A percentile compares a stretch with the other conserved stretches of the same genome.
These are phyloP conservation scores for Odocoileus virginianus DNA, from an alignment of 2,113 vertebrate genomes.

Conservation along the genomic window DNA sequence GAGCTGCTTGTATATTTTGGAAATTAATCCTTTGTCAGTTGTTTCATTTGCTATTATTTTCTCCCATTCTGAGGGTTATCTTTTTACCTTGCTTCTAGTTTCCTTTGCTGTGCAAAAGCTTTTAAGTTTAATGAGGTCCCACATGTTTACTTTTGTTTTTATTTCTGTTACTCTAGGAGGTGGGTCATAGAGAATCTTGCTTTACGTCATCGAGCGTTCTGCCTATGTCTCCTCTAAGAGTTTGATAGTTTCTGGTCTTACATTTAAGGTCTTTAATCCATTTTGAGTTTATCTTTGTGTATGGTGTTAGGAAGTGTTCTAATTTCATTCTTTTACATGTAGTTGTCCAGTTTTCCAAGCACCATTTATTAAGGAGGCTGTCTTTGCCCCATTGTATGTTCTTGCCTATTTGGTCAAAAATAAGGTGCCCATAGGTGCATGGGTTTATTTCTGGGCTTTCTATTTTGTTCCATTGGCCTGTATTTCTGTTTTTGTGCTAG, in stretches of 20 bases:
- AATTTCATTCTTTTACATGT: background rate
- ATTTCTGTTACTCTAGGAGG: background rate
- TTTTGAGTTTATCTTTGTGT: background rate
- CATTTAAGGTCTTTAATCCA: background rate
- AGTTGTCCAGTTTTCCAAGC: background rate
- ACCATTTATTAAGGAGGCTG: background rate
- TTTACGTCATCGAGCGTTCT: background rate
- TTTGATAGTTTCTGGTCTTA: background rate
- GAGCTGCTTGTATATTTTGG: background rate
- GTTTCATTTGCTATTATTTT: background rate
- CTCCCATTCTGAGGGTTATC: background rate
- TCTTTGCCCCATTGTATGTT: background rate
- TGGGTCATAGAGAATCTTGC: background rate
- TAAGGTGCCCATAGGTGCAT: background rate
- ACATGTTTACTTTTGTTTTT: background rate
- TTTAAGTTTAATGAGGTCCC: background rate
- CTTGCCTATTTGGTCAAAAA: background rate
- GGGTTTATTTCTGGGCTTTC: background rate
- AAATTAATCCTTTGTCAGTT: background rate
- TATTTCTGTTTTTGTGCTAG: background rate
- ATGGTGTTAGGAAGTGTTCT: background rate
- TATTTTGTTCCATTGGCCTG: background rate
- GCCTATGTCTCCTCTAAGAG: background rate
- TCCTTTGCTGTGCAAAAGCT: background rate
- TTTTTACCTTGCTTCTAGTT: background rate